These are phyloP conservation scores for Gasterosteus aculeatus DNA, from an alignment of 2,113 vertebrate genomes.

Conservation along the genomic window DNA sequence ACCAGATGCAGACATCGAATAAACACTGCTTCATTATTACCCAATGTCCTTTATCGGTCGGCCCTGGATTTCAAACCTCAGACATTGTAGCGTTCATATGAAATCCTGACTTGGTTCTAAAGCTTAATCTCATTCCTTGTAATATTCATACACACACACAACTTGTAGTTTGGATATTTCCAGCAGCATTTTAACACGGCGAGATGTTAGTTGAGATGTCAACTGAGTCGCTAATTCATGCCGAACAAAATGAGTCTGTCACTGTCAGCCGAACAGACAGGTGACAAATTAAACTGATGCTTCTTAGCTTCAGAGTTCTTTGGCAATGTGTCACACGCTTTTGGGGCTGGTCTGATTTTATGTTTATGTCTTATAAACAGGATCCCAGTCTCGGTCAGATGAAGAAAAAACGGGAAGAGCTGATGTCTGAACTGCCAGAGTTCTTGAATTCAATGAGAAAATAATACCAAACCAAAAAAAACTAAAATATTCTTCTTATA, in stretches of 20 bases:
- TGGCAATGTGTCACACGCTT: neutral
- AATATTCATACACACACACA: neutral
- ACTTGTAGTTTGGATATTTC: neutral
- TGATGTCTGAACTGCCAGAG: neutral
- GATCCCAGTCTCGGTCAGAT: neutral
- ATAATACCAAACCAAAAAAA: neutral
- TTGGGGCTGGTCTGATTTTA: neutral
- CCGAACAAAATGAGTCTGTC: neutral
- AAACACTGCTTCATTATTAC: neutral
- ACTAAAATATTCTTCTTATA: neutral
- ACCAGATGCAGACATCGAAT: neutral
- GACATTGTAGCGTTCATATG: neutral
- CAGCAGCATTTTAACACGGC: neutral
- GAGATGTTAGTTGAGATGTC: neutral
- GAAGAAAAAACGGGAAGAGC: neutral
- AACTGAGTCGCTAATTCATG: conserved; percentile 6
- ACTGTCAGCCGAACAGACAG: neutral
- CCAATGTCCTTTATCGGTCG: neutral
- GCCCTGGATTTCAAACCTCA: neutral
- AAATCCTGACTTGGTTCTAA: neutral
- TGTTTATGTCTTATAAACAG: neutral
- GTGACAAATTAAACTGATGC: neutral
- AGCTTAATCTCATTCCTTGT: conserved; percentile 1
- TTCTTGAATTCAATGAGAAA: neutral
- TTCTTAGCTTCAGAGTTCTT: neutral